phyloP scores from a whole-genome alignment of 2,113 vertebrate species.

The Zingel zingel region DNA sequence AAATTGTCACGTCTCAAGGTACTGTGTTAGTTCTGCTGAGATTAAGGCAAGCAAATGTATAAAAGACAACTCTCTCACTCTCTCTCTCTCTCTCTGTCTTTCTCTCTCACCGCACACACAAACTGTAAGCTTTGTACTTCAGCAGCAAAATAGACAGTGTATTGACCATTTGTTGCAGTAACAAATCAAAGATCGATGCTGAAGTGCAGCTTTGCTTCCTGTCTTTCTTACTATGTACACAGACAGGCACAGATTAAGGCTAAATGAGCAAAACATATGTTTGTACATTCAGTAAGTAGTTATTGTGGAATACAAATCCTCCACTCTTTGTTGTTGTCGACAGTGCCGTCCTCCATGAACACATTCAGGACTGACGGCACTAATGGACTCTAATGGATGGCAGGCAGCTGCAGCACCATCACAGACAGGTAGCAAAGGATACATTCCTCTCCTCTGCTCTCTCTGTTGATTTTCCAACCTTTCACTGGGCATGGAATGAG shows the following conservation, averaged over 20 bases:
- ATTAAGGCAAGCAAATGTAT: slow-evolving; percentile 24
- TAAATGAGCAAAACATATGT: slow-evolving; percentile 20
- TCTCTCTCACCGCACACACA: background rate
- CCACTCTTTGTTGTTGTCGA: slow-evolving; percentile 54
- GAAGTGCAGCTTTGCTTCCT: slow-evolving; percentile 24
- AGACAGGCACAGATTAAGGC: slow-evolving; percentile 6
- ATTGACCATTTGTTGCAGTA: slow-evolving; percentile 26
- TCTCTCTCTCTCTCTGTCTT: background rate
- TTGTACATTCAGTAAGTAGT: slow-evolving; percentile 26
- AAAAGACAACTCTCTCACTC: slow-evolving; percentile 8
- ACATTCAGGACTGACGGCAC: slow-evolving; percentile 41
- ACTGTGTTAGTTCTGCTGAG: slow-evolving; percentile 23
- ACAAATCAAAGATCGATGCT: slow-evolving; percentile 45
- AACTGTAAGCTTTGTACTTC: background rate
- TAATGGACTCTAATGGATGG: slow-evolving; percentile 67
- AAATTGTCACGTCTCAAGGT: slow-evolving; percentile 20
- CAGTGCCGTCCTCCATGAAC: slow-evolving; percentile 12
- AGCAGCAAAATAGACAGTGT: slow-evolving; percentile 12
- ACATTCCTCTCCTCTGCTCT: slow-evolving; percentile 23
- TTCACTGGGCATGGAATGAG: slow-evolving; percentile 5
- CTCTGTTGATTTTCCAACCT: slow-evolving; percentile 36
- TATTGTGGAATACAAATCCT: slow-evolving; percentile 36
- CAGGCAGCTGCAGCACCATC: slow-evolving; percentile 40
- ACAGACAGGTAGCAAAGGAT: slow-evolving; percentile 44
- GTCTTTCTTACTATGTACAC: background rate